A percentile compares a stretch with the other conserved stretches of the same genome.
phyloP scores from a whole-genome alignment of 2,113 vertebrate genomes.

The Porphyrio hochstetteri region DNA sequence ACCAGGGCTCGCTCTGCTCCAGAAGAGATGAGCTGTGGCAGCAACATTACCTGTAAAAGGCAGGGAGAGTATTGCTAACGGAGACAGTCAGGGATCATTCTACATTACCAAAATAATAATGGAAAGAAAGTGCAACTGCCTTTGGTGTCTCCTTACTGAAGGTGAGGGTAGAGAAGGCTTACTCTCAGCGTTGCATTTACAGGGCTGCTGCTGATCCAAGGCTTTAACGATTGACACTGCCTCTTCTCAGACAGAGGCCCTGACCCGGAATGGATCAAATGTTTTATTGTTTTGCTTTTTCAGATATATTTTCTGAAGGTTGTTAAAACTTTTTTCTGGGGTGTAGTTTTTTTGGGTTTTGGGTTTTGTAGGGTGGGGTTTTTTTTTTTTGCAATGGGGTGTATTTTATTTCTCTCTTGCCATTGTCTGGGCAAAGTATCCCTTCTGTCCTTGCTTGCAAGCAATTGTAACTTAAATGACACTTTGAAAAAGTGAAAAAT shows the following conservation, averaged over 20 bases:
- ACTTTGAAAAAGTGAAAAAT: not conserved
- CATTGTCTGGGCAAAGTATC: not conserved
- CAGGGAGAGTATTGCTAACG: not conserved
- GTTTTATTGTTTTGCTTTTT: constrained; percentile 14
- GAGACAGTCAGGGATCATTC: not conserved
- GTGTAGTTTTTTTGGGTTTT: too few species aligned
- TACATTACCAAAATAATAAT: not conserved
- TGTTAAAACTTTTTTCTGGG: not conserved
- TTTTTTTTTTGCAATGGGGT: not conserved
- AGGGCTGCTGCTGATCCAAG: not conserved
- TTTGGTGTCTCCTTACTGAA: not conserved
- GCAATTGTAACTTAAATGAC: not conserved
- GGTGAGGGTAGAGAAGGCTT: not conserved
- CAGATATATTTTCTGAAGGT: not conserved
- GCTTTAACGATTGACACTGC: not conserved
- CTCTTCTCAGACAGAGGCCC: not conserved
- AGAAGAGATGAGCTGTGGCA: not conserved
- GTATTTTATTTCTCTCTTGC: not conserved
- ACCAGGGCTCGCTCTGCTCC: fast-evolving
- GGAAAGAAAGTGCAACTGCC: not conserved
- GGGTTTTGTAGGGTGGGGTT: too few species aligned
- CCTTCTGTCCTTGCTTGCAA: not conserved
- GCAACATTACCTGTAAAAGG: not conserved
- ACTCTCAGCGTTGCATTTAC: not conserved
- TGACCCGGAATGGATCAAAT: constrained; percentile 7